A percentile compares a stretch with the other conserved stretches of the same genome.
These are phyloP conservation scores for Neotoma lepida DNA, from an alignment of 2,113 vertebrate genomes.

Conservation along the genomic window DNA sequence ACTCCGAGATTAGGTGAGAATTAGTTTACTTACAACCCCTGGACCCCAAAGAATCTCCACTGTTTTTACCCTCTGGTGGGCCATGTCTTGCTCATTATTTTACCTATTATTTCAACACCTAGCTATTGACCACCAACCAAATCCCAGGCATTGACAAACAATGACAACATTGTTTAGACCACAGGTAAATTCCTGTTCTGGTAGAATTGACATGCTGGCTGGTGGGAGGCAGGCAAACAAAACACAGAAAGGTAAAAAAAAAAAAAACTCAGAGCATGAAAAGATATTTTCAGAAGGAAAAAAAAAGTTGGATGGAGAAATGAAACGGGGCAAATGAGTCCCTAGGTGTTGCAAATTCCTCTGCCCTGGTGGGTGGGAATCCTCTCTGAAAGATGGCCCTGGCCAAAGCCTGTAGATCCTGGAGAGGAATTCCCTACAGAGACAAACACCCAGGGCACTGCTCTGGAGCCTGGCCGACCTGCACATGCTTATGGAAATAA, in stretches of 20 bases:
- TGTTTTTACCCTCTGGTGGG: neutral
- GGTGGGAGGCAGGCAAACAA: neutral
- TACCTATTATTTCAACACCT: neutral
- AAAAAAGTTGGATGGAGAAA: neutral
- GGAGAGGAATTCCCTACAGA: neutral
- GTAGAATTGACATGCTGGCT: neutral
- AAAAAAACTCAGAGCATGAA: neutral
- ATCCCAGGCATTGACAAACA: neutral
- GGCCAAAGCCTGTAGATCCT: neutral
- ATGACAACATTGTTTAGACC: neutral
- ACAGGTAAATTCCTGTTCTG: neutral
- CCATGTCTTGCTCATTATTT: neutral
- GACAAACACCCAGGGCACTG: neutral
- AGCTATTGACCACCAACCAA: neutral
- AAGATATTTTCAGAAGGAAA: neutral
- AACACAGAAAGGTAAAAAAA: neutral
- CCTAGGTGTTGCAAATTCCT: neutral
- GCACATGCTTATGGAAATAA: no score
- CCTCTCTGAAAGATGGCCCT: neutral
- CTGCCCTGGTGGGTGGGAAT: neutral
- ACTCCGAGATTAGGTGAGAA: constrained; percentile 44
- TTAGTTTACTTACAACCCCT: constrained; percentile 1
- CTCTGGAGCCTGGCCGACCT: neutral
- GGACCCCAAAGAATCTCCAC: neutral
- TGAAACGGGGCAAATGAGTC: neutral